A percentile compares a stretch with the other conserved stretches of the same genome.
phyloP scores from a whole-genome alignment of 2,888 invertebrate genomes.

The Drosophila neotestacea region DNA sequence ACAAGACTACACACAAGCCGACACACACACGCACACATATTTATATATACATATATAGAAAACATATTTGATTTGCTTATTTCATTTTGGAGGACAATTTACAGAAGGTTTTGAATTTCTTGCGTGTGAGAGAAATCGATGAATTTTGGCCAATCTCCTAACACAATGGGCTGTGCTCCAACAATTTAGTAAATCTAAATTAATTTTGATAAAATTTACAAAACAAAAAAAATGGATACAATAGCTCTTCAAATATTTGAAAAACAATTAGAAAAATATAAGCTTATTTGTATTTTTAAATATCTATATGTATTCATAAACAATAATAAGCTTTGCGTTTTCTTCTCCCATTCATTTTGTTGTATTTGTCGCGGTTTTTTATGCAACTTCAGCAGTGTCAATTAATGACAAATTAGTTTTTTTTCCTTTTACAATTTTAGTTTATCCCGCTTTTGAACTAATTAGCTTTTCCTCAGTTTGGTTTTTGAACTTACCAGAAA shows the following conservation, averaged over 20 bases:
- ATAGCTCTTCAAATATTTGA: background rate
- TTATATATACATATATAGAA: slow-evolving; percentile 5
- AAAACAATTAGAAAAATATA: background rate
- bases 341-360: slow-evolving; percentile 11
- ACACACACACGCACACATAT: background rate
- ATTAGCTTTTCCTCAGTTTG: slow-evolving; percentile 59
- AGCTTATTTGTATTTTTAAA: slow-evolving; percentile 3
- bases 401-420: slow-evolving; percentile 36
- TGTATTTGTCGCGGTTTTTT: slow-evolving; percentile 55
- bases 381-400: slow-evolving; percentile 78
- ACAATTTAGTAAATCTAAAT: background rate
- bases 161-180: background rate
- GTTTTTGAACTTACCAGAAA: slow-evolving; percentile 40
- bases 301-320: background rate
- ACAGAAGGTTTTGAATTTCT: slow-evolving; percentile 79
- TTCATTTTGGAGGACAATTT: slow-evolving; percentile 64
- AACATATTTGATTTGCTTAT: slow-evolving; percentile 28
- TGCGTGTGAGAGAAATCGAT: slow-evolving; percentile 78
- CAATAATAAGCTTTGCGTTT: slow-evolving; percentile 15
- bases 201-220: background rate
- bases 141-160: slow-evolving; percentile 43
- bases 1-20: background rate
- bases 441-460: slow-evolving; percentile 47
- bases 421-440: slow-evolving; percentile 58
- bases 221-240: background rate